phyloP scores from a whole-genome alignment of 2,888 invertebrate genomes.

The Polydrusus tereticollis region DNA sequence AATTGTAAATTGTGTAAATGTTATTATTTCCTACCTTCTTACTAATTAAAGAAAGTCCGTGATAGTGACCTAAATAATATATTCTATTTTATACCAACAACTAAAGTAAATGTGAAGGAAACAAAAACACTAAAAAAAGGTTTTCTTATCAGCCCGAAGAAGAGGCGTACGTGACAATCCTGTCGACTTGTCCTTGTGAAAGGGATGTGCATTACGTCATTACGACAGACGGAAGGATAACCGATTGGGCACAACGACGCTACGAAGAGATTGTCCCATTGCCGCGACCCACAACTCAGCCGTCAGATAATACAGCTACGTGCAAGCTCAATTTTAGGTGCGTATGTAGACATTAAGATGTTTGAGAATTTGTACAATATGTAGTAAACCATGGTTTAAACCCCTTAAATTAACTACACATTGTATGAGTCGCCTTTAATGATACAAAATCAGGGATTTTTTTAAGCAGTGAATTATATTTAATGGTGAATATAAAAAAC shows the following conservation, averaged over 20 bases:
- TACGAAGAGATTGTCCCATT: conserved; percentile 62
- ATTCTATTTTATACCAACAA: too few relatives aligned
- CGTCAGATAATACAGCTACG: conserved; percentile 61
- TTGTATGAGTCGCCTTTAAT: too few relatives aligned
- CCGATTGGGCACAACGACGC: conserved; percentile 75
- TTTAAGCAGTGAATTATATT: too few relatives aligned
- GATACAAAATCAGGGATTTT: too few relatives aligned
- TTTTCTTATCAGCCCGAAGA: conserved; percentile 71
- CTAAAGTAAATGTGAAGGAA: too few relatives aligned
- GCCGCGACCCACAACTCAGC: conserved; percentile 40
- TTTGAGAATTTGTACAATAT: background rate
- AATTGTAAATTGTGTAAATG: too few relatives aligned
- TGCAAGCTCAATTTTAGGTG: conserved; percentile 71
- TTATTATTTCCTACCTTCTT: too few relatives aligned
- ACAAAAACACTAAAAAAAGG: background rate
- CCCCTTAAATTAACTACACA: too few relatives aligned
- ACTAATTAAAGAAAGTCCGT: too few relatives aligned
- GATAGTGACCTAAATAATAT: too few relatives aligned
- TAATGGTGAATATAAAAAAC: background rate
- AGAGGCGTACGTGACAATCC: conserved; percentile 73
- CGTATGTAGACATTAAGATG: too few relatives aligned
- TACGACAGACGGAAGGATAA: conserved; percentile 75
- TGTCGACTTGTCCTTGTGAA: conserved; percentile 77
- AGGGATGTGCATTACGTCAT: conserved; percentile 75
- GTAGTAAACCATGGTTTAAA: too few relatives aligned